phyloP scores from a whole-genome alignment of 1,140 invertebrate species.

The Lucilia cuprina region DNA sequence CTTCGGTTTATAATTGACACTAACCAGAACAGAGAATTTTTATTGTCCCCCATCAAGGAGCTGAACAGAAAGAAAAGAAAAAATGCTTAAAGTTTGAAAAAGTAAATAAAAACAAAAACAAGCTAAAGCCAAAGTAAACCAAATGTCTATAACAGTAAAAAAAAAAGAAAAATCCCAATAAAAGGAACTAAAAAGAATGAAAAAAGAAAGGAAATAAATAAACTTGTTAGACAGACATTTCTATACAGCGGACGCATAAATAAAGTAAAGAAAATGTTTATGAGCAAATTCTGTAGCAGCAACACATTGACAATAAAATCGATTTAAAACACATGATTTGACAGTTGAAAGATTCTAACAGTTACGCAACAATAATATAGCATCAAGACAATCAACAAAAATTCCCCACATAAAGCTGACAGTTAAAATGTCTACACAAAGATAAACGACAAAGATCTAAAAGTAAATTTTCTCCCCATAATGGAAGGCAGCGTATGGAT shows the following conservation, averaged over 20 bases:
- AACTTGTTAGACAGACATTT: background rate
- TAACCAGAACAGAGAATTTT: slow-evolving; percentile 9
- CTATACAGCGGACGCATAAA: background rate
- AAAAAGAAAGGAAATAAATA: background rate
- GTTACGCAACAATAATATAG: background rate
- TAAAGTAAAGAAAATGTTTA: background rate
- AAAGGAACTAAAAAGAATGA: too few relatives aligned
- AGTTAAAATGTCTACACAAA: background rate
- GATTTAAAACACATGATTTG: slow-evolving; percentile 25
- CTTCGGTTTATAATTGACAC: slow-evolving; percentile 9
- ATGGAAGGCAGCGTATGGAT: too few relatives aligned
- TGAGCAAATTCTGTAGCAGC: background rate
- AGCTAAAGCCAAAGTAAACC: background rate
- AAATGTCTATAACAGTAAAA: background rate
- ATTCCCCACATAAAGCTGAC: background rate
- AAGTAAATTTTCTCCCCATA: background rate
- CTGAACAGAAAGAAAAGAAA: background rate
- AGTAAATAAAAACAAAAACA: background rate
- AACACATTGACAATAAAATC: background rate
- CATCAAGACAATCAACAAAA: background rate
- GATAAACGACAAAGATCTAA: background rate
- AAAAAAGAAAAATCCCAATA: too few relatives aligned
- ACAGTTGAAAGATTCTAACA: background rate
- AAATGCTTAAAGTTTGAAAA: background rate
- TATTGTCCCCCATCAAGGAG: slow-evolving; percentile 8